Evolutionary conservation across 2,113 vertebrate genomes (phyloP), one percentile per base, ranked within the genome.

Genomic region (Acanthisitta chloris): DNA sequence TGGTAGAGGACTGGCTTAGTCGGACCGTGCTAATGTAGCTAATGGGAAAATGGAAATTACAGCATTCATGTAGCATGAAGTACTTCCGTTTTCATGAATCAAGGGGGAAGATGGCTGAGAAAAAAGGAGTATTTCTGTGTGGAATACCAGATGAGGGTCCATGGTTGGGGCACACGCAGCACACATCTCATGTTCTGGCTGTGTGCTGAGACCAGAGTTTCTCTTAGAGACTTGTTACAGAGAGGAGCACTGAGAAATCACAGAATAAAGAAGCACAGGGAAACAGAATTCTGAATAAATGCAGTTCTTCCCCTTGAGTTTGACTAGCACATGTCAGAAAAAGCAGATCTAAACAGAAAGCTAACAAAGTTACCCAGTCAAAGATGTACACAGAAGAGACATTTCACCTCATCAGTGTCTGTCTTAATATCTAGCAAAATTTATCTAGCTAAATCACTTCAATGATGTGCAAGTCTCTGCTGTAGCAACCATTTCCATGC

Each of bases 71-170:
- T 8, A 65, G 12, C n/a, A 69, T 6, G 18, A 69, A 29, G 40
- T 38, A 61, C 5, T 15, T 38, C 4, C 1, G 4, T 23, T 76
- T 59, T 43, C 4, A 5, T 17, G 2, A 29, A 43, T 0, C 0
- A 4, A 46, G 6, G 23, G 13, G 17, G 10, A 80, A 67, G 12
- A 29, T 0, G 7, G 48, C 20, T 43, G 29, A 55, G 54, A 40
- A 73, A 49, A 59, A 86, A 54, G 12, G 7, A 57, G 7, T 19
- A 24, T 58, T 88, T 77, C 43, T 48, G 1, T 21, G 4, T 54
- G 67, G 73, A 84, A 55, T 36, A n/a, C 3, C 31, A 70, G 15
- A 8, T 11, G 54, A 52, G 62, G 4, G 20, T 79, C 42, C 0
- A 0, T 24, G n/a, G 31, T 12, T 5, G 45, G 31, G 19, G 8